Conservation (phyloP, 1,140 invertebrate genomes). For the Pectinophora gossypiella region DNA sequence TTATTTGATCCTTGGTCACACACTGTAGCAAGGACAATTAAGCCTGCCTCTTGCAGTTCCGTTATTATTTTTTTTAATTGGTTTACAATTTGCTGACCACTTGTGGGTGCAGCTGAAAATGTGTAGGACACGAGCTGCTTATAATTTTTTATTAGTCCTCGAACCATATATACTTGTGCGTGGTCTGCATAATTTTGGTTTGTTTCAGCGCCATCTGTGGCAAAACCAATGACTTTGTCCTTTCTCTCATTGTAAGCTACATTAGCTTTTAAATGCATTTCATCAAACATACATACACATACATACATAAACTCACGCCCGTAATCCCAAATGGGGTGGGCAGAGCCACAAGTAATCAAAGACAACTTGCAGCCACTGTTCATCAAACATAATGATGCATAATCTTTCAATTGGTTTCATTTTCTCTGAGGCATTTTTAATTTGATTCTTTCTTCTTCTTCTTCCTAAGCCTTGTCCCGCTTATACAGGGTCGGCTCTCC, state of each 20-base stretch:
- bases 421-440: conserved; percentile 6
- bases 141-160: conserved; percentile 17
- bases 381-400: conserved; percentile 21
- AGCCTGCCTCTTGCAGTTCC: conserved; percentile 21
- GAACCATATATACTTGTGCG: conserved; percentile 29
- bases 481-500: no score
- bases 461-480: no score
- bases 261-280: conserved; percentile 20
- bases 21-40: conserved; percentile 30
- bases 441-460: no score
- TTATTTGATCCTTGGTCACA: conserved; percentile 37
- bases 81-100: conserved; percentile 14
- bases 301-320: no score
- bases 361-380: no score
- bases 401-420: conserved; percentile 10
- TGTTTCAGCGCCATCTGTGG: conserved; percentile 21
- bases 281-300: conserved; percentile 22
- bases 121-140: conserved; percentile 31
- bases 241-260: conserved; percentile 29
- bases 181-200: conserved; percentile 27
- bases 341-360: no score
- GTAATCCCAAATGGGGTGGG: no score
- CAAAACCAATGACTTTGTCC: conserved; percentile 29
- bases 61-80: conserved; percentile 21
- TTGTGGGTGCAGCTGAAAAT: conserved; percentile 25